Evolutionary conservation across 2,888 invertebrate genomes (phyloP), one percentile per base, ranked within the genome.

Genomic region (Venustoraphidia nigricollis): DNA sequence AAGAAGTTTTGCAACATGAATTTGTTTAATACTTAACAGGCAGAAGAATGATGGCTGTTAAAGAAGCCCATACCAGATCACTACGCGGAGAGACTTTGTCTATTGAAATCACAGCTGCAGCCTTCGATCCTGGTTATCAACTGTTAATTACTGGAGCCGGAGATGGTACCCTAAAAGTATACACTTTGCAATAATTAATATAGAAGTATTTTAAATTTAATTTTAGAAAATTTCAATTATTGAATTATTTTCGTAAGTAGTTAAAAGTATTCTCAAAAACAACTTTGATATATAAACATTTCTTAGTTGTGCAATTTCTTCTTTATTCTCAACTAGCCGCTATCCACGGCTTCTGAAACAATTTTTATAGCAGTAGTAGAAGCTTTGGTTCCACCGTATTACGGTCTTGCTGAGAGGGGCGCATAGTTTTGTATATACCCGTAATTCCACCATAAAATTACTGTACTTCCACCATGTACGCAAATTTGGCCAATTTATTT

Each of bases 131-230:
- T 1, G 77, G 80, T 17, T 69, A 75, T 54, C 82, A 85, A 59
- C 72, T 84, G 50, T 69, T 90, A 34, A 64, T 87, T 49, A 88
- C 88, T 0, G 89, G 86, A 2, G 88, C 85, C 0, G 74, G 81
- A 45, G 80, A 87, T 62, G 90, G 90, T 10, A 75, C 80, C 0
- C 67, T 90, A 8, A 84, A 83, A 69, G 72, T 68, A 41, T 27
- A 27, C 27, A 27, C 8, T 5, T 35, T 11, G 38, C n/a, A n/a
- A n/a, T 34, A 36, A 10, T 9, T 34, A 6, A 47, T 36, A 27
- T 27, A 27, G 27, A 27, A 17, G 4, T 3, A 4, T 27, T 27
- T 17, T 50, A 36, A 10, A 35, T 17, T 34, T n/a, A 9, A 9
- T 36, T 14, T 17, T 46, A 13, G 17, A 11, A 13, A 34, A 5